These are phyloP conservation scores for Caenorhabditis wallacei DNA, from an alignment of 2,888 invertebrate species.

Conservation along the genomic window DNA sequence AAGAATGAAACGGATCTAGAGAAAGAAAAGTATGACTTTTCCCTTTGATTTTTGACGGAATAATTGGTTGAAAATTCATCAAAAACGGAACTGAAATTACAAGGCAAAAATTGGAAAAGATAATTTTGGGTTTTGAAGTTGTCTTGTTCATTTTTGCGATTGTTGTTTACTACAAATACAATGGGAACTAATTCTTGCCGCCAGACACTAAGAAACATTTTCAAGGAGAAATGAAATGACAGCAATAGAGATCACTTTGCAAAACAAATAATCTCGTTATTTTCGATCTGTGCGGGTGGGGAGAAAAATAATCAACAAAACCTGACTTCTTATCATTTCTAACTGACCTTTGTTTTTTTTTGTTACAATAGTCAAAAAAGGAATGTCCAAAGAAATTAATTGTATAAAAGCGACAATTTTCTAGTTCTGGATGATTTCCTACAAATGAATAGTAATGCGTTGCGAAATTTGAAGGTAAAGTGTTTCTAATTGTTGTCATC, in stretches of 20 bases:
- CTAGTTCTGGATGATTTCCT: slow-evolving; percentile 1
- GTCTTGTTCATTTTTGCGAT: no score
- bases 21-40: slow-evolving; percentile 3
- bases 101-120: neutral
- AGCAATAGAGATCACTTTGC: slow-evolving; percentile 33
- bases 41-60: slow-evolving; percentile 34
- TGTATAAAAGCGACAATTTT: slow-evolving; percentile 6
- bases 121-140: slow-evolving; percentile 30
- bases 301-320: slow-evolving; percentile 45
- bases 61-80: slow-evolving; percentile 23
- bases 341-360: slow-evolving; percentile 22
- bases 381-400: slow-evolving; percentile 2
- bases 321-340: slow-evolving; percentile 29
- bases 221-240: slow-evolving; percentile 23
- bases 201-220: slow-evolving; percentile 37
- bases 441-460: slow-evolving; percentile 9
- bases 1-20: slow-evolving; percentile 5
- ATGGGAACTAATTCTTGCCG: slow-evolving; percentile 27
- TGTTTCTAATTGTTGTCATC: slow-evolving; percentile 9
- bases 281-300: slow-evolving; percentile 28
- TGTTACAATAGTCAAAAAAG: neutral
- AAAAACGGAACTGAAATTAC: slow-evolving; percentile 24
- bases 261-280: slow-evolving; percentile 53
- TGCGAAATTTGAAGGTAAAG: slow-evolving; percentile 12
- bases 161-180: slow-evolving; percentile 26